phyloP scores from a whole-genome alignment of 2,888 invertebrate species.

The Standfussiana lucernea region DNA sequence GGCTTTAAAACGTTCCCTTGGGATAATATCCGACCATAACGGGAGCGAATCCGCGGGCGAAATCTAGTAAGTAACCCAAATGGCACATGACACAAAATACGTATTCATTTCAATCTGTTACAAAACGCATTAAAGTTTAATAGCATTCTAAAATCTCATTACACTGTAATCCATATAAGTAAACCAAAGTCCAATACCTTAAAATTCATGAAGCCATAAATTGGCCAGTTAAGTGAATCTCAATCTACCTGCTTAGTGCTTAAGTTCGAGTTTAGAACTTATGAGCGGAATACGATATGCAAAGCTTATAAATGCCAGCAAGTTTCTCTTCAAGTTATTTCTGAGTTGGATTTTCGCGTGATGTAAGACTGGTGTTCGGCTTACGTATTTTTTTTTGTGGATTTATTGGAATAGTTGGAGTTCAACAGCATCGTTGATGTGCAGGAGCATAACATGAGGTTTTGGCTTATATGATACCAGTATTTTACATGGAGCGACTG shows the following conservation, averaged over 20 bases:
- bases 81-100: too few species aligned
- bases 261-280: slow-evolving; percentile 59
- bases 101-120: background rate
- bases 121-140: background rate
- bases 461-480: too few species aligned
- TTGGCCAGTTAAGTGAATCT: slow-evolving; percentile 42
- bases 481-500: too few species aligned
- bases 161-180: background rate
- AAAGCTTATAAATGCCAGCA: slow-evolving; percentile 46
- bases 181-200: slow-evolving; percentile 16
- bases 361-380: background rate
- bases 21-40: too few species aligned
- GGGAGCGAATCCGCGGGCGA: too few species aligned
- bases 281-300: slow-evolving; percentile 58
- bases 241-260: slow-evolving; percentile 55
- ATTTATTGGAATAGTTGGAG: background rate
- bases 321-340: slow-evolving; percentile 53
- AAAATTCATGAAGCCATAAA: slow-evolving; percentile 51
- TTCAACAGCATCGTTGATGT: too few species aligned
- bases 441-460: too few species aligned
- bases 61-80: too few species aligned
- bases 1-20: too few species aligned
- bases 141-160: background rate
- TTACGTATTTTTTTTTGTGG: background rate
- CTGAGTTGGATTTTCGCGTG: slow-evolving; percentile 21